Evolutionary conservation across 2,113 vertebrate genomes (phyloP).

Genomic region (Myanophis thanlyinensis): DNA sequence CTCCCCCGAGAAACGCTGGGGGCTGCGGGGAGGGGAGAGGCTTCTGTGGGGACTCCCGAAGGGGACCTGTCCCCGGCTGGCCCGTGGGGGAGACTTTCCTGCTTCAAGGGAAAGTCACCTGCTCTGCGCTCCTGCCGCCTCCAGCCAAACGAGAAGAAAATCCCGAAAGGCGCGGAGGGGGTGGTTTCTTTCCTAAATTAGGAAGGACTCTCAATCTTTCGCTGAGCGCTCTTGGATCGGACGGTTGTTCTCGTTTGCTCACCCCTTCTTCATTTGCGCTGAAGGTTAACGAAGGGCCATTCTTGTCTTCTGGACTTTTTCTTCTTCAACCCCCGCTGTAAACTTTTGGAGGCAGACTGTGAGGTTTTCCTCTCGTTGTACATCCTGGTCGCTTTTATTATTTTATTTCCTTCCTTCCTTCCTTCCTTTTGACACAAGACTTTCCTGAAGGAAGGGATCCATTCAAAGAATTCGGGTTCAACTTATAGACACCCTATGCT

Average conservation of each 20-base stretch:
- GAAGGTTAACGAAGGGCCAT: rapidly evolving
- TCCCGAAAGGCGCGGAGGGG: neutral
- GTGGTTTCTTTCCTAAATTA: neutral
- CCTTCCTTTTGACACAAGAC: neutral
- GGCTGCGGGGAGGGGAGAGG: neutral
- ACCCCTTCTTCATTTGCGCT: neutral
- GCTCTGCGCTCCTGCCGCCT: neutral
- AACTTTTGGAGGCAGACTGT: neutral
- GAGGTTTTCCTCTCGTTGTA: neutral
- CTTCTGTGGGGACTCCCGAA: neutral
- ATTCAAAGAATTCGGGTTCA: neutral
- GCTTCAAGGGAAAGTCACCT: neutral
- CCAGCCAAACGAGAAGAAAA: neutral
- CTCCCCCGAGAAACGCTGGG: neutral
- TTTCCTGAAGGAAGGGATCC: neutral
- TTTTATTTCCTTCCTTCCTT: neutral
- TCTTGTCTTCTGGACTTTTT: neutral
- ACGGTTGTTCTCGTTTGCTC: neutral
- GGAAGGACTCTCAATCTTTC: neutral
- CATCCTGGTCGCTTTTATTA: neutral
- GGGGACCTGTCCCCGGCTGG: neutral
- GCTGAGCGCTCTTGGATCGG: neutral
- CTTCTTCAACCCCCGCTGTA: neutral
- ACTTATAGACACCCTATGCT: neutral
- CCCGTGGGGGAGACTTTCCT: neutral